phyloP scores from a whole-genome alignment of 2,888 invertebrate genomes.

The Melolontha melolontha region DNA sequence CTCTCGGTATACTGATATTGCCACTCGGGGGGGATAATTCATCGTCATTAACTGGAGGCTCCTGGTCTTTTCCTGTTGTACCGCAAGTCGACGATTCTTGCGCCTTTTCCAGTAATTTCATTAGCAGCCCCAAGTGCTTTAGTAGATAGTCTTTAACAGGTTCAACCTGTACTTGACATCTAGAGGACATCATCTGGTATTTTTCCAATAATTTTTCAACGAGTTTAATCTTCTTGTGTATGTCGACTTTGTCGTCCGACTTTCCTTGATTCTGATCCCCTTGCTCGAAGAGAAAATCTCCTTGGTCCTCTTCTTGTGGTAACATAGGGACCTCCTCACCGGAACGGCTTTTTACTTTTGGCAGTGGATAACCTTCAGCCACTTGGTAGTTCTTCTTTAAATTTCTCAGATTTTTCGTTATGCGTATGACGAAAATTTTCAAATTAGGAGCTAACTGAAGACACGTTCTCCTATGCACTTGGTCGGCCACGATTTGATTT shows the following conservation, averaged over 20 bases:
- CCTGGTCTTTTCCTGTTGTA: conserved; percentile 12
- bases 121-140: conserved; percentile 57
- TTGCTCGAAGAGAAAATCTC: conserved; percentile 48
- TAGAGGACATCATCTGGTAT: conserved; percentile 57
- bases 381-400: conserved; percentile 46
- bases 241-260: conserved; percentile 30
- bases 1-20: not conserved
- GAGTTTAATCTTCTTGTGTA: conserved; percentile 48
- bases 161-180: conserved; percentile 58
- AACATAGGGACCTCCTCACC: conserved; percentile 34
- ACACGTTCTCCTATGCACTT: conserved; percentile 55
- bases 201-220: conserved; percentile 56
- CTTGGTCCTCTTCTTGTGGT: conserved; percentile 46
- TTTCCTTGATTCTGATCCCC: not conserved
- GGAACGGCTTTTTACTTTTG: conserved; percentile 43
- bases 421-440: conserved; percentile 47
- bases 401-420: conserved; percentile 42
- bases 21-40: conserved; percentile 31
- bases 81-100: conserved; percentile 23
- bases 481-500: conserved; percentile 56
- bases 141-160: conserved; percentile 61
- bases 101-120: conserved; percentile 40
- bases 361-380: conserved; percentile 52
- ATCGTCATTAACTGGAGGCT: conserved; percentile 32
- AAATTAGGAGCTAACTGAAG: conserved; percentile 52